Evolutionary conservation across 2,113 vertebrate species (phyloP), one percentile per base, ranked within the genome.

Genomic region (human (Homo sapiens)): DNA sequence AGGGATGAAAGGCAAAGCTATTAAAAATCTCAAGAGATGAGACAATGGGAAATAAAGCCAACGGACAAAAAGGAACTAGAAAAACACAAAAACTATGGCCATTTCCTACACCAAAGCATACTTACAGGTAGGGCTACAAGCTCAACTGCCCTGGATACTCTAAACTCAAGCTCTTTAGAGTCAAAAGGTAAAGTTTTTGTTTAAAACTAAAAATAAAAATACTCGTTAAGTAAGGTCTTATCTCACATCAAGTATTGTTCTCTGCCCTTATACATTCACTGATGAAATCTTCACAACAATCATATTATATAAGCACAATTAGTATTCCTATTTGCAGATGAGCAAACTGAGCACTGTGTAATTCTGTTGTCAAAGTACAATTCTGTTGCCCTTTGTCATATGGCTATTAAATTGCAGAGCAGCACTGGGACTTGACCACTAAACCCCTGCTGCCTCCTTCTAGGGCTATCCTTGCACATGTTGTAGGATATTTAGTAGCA

Each of bases 1-100:
- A 52, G 32, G 50, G 38, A 85, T 73, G 18, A 89, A 95, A 89
- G 66, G 35, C 90, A 89, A 78, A 59, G 73, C 45, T 85, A 88
- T 3, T 32, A 5, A 90, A 79, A 93, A 94, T 43, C 90, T 30
- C 48, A 50, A 72, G 40, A 93, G 32, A 57, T 35, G 10, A 64
- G 75, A 95, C 32, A 45, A 48, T 55, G 55, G 83, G 43, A 95
- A 79, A 94, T 25, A 83, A 93, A 95, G 70, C 48, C 73, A 70
- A 66, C 0, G 23, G 32, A 80, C 9, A 38, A 93, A 85, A 90
- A 79, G 35, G 86, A 79, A 94, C 12, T 12, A 43, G 25, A 93
- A 52, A 89, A 88, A 90, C 61, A 66, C 22, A 94, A 75, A 61
- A 73, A 75, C 84, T 82, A 50, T 9, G 32, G 48, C 59, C 85